These are phyloP conservation scores for Miichthys miiuy DNA, from an alignment of 2,797 vertebrate genomes.

Conservation along the genomic window DNA sequence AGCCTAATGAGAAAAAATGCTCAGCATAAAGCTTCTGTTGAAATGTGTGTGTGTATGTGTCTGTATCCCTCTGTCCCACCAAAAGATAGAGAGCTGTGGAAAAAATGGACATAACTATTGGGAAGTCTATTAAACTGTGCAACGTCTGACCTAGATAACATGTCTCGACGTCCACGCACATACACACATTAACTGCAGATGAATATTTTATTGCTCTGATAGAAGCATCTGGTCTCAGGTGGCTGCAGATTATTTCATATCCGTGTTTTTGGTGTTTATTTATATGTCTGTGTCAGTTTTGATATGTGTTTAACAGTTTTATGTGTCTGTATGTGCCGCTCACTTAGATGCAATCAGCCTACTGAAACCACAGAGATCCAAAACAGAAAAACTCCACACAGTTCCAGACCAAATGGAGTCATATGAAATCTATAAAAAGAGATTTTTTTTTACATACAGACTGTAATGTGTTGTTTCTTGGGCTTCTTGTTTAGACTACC, in stretches of 20 bases:
- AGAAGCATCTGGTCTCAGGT: conserved; percentile 11
- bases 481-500: no score
- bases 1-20: conserved; percentile 32
- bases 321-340: conserved; percentile 2
- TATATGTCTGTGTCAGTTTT: neutral
- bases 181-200: conserved; percentile 3
- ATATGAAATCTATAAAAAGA: neutral
- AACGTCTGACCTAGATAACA: conserved; percentile 47
- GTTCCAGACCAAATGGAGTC: conserved; percentile 1
- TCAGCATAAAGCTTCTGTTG: conserved; percentile 30
- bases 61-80: neutral
- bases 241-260: neutral
- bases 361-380: neutral
- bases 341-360: conserved; percentile 4
- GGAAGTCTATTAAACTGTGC: conserved; percentile 20
- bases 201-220: conserved; percentile 1
- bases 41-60: neutral
- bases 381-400: neutral
- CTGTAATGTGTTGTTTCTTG: neutral
- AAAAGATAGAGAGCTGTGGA: conserved; percentile 19
- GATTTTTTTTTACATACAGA: neutral
- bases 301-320: neutral
- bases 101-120: neutral
- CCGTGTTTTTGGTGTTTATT: neutral
- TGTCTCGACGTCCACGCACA: conserved; percentile 4